phyloP scores from a whole-genome alignment of 2,113 vertebrate genomes.

The Ictalurus furcatus region DNA sequence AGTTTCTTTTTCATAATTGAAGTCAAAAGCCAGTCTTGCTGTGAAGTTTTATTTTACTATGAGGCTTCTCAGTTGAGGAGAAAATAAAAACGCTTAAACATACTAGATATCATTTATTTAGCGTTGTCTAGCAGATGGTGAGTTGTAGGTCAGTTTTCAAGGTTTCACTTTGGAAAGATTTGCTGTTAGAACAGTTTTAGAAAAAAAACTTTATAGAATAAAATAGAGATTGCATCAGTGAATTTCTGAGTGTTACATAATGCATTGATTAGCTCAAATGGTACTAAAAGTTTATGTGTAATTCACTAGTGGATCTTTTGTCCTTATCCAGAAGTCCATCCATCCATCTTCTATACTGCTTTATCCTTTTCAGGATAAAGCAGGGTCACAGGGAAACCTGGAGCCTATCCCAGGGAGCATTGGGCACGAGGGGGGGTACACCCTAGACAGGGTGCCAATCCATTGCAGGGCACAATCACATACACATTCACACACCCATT shows the following conservation, averaged over 20 bases:
- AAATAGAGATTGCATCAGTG: neutral
- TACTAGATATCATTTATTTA: neutral
- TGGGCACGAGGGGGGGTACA: too few species aligned
- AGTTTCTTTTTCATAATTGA: slow-evolving; percentile 9
- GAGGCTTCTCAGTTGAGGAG: neutral
- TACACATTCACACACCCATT: too few species aligned
- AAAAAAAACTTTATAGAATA: neutral
- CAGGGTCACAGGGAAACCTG: too few species aligned
- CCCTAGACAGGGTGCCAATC: too few species aligned
- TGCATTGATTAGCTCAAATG: neutral
- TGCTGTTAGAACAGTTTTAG: neutral
- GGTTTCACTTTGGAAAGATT: neutral
- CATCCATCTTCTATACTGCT: too few species aligned
- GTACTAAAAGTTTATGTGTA: neutral
- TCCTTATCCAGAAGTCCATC: neutral
- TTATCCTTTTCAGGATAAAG: too few species aligned
- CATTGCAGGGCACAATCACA: too few species aligned
- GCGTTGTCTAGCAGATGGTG: neutral
- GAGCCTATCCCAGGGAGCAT: too few species aligned
- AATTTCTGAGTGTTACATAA: neutral
- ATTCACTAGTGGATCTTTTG: neutral
- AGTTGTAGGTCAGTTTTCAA: neutral
- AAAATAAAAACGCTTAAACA: neutral
- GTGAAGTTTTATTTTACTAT: slow-evolving; percentile 9
- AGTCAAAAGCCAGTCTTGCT: slow-evolving; percentile 10